phyloP scores from a whole-genome alignment of 2,113 vertebrate genomes.

The Chaetodon auriga region DNA sequence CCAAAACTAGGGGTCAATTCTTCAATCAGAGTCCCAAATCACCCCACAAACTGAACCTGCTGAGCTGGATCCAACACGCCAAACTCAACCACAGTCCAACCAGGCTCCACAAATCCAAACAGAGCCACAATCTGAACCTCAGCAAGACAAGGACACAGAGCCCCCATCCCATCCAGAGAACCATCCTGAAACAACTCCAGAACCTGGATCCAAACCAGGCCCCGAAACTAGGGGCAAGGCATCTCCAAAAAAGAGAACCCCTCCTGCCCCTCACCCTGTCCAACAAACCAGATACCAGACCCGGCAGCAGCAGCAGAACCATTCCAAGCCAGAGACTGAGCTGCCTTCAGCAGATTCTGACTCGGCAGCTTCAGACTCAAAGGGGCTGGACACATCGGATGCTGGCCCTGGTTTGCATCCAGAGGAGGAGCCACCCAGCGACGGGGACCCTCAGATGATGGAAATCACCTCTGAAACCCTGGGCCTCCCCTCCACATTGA shows the following conservation, averaged over 20 bases:
- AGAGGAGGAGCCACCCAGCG: neutral
- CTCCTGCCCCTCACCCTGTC: slow-evolving; percentile 17
- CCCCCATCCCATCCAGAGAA: neutral
- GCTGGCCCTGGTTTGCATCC: neutral
- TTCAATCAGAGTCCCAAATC: neutral
- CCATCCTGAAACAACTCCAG: neutral
- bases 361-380: slow-evolving; percentile 3
- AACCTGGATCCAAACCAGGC: slow-evolving; percentile 41
- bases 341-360: slow-evolving; percentile 19
- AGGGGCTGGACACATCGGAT: slow-evolving; percentile 7
- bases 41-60: neutral
- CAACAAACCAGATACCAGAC: slow-evolving; percentile 75
- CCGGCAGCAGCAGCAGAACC: slow-evolving; percentile 43
- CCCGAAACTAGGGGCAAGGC: slow-evolving; percentile 59
- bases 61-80: neutral
- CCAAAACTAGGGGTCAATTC: neutral
- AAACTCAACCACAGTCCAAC: neutral
- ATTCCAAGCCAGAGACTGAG: slow-evolving; percentile 41
- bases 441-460: neutral
- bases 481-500: slow-evolving; percentile 68
- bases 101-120: slow-evolving; percentile 1
- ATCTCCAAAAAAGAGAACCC: slow-evolving; percentile 20
- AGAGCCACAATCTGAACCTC: slow-evolving; percentile 2
- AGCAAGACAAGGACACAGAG: neutral
- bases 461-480: slow-evolving; percentile 67